Conservation (phyloP, 2,888 invertebrate genomes). For the Suillia variegata region DNA sequence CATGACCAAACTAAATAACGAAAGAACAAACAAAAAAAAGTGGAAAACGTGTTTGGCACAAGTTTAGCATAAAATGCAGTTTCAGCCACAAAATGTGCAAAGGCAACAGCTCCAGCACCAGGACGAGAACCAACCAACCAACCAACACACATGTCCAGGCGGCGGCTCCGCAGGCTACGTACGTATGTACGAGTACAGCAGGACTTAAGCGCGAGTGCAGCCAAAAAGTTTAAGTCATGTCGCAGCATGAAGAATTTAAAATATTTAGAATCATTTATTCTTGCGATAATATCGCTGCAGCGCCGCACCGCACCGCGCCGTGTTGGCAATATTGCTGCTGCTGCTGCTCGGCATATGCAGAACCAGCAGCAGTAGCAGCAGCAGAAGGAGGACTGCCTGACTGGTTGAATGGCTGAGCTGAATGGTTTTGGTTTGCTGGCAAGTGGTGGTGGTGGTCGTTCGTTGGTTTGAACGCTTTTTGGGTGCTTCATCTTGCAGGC, state of each 20-base stretch:
- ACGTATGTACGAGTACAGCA: not conserved
- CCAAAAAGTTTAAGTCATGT: slow-evolving; percentile 13
- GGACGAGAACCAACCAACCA: not conserved
- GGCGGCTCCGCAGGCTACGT: not conserved
- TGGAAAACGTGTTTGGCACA: not conserved
- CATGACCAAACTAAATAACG: not conserved
- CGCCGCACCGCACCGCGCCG: not conserved
- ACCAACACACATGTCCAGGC: not conserved
- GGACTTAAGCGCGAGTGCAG: not conserved
- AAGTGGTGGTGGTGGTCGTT: not conserved
- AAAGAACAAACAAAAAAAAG: too few relatives aligned
- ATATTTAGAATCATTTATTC: slow-evolving; percentile 17
- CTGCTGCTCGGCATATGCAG: too few relatives aligned
- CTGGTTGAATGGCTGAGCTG: too few relatives aligned
- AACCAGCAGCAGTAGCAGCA: too few relatives aligned
- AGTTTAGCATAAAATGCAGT: not conserved
- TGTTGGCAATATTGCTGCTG: too few relatives aligned
- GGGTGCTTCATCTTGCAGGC: too few relatives aligned
- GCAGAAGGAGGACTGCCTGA: too few relatives aligned
- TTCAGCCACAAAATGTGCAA: slow-evolving; percentile 3
- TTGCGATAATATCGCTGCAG: slow-evolving; percentile 5
- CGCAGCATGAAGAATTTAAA: slow-evolving; percentile 11
- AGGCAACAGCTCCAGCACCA: not conserved
- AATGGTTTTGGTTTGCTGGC: not conserved
- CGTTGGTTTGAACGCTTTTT: too few relatives aligned